A percentile compares a stretch with the other conserved stretches of the same genome.
Conservation (phyloP, 2,888 invertebrate genomes). For the Cheilosia grossa region DNA sequence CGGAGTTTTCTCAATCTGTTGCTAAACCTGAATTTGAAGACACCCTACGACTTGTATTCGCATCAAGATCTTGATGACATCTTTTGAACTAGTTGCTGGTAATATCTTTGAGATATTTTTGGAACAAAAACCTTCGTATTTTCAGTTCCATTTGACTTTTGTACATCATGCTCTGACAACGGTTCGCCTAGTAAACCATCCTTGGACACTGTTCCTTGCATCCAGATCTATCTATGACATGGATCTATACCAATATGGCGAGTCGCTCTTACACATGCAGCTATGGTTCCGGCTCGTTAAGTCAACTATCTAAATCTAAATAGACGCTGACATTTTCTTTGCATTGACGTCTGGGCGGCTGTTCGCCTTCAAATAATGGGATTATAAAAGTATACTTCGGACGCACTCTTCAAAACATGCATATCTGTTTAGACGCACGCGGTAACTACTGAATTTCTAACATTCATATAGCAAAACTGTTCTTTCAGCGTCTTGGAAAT, state of each 20-base stretch:
- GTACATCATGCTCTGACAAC: conserved; percentile 16
- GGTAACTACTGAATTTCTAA: conserved; percentile 46
- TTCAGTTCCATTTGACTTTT: conserved; percentile 51
- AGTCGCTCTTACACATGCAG: conserved; percentile 1
- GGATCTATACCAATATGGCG: conserved; percentile 5
- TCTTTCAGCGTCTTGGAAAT: conserved; percentile 33
- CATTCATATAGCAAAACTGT: conserved; percentile 44
- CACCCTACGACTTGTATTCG: not conserved
- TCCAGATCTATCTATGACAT: conserved; percentile 18
- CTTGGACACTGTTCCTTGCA: conserved; percentile 5
- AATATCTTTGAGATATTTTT: conserved; percentile 51
- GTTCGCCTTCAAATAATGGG: conserved; percentile 1
- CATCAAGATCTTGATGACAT: conserved; percentile 24
- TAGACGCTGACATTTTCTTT: conserved; percentile 1
- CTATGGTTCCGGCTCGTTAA: not conserved
- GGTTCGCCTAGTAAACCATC: not conserved
- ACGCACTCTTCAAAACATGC: conserved; percentile 14
- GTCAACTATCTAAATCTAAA: not conserved
- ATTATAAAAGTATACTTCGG: conserved; percentile 10
- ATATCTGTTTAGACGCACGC: conserved; percentile 18
- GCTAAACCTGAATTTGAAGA: conserved; percentile 1
- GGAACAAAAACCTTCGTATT: conserved; percentile 59
- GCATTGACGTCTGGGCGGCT: conserved; percentile 2
- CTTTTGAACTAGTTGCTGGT: conserved; percentile 27
- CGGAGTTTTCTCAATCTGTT: conserved; percentile 7